Base-by-base conservation (phyloP, 2,113 vertebrate genomes). In the Archilochus colubris region DNA sequence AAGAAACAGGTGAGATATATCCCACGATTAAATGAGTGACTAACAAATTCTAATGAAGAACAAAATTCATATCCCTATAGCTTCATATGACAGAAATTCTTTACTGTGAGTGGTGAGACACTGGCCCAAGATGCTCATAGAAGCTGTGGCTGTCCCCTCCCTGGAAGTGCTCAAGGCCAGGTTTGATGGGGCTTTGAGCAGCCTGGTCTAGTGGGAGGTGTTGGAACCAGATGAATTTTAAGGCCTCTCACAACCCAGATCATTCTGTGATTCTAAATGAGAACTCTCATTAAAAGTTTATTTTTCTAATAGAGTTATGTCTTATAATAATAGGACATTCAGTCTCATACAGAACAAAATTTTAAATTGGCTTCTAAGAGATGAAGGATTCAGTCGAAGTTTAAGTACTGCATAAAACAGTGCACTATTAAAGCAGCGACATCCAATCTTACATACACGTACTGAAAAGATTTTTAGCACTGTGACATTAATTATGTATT, bases 41-140 rank as follows among this genome's bases (percentile, higher is more conserved):
- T 50, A 82, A 73, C n/a, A 84, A 89, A 43, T 33, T 93, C 51
- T 38, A 31, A 2, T 85, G 91, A 91, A 20, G 43, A 85, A 69
- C 8, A 90, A 85, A 82, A 74, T 24, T 85, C 4, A 7, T 63
- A 21, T 44, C 24, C 63, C 30, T 48, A 48, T 48, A 20, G 19
- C 46, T 48, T 48, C 46, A 48, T 48, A 48, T 48, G 19, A 48
- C 46, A 48, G 46, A 21, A 48, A 48, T 48, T 48, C 46, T 48
- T 20, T 10, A 48, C 21, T 48, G 21, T 48, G 46, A 48, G 46
- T 48, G 46, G 18, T 48, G 19, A 8, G 19, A 48, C 19, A 48
- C 46, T 21, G 46, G 19, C 46, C 19, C 20, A 48, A 21, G 46
- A 21, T 48, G 46, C 20, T 8, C 46, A 48, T 9, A 20, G 46